A percentile compares a stretch with the other conserved stretches of the same genome.
These are phyloP conservation scores for Alouatta palliata DNA, from an alignment of 2,113 vertebrate genomes.

Conservation along the genomic window DNA sequence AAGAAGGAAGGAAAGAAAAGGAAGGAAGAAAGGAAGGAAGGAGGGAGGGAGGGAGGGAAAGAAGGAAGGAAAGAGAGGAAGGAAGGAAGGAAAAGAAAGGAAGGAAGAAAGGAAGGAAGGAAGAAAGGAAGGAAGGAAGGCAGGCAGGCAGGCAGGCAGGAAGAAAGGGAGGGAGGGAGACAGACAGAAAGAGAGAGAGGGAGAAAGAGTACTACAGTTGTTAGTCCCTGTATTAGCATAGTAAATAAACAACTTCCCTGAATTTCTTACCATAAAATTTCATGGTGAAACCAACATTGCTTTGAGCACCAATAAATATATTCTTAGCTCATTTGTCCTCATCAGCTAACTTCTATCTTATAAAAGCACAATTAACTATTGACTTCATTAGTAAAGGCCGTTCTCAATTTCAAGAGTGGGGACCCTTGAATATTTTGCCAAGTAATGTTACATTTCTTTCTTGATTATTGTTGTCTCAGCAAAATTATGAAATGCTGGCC, in stretches of 20 bases:
- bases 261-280: neutral
- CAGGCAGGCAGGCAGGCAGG: accelerated
- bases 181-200: too few species aligned
- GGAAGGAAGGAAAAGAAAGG: too few species aligned
- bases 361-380: neutral
- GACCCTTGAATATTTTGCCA: neutral
- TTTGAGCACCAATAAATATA: neutral
- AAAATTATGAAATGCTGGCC: neutral
- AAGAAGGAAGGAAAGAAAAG: too few species aligned
- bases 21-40: too few species aligned
- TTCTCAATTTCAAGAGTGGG: neutral
- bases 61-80: too few species aligned
- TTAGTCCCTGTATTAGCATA: neutral
- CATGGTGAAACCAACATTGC: neutral
- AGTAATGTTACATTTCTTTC: neutral
- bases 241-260: neutral
- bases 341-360: neutral
- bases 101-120: too few species aligned
- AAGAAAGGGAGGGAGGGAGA: too few species aligned
- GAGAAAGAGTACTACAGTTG: neutral
- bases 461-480: neutral
- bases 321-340: neutral
- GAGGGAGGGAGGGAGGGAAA: accelerated
- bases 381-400: neutral
- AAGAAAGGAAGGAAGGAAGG: too few species aligned